These are phyloP conservation scores for Coregonus sp. DNA, from an alignment of 2,797 vertebrate species.

Conservation along the genomic window DNA sequence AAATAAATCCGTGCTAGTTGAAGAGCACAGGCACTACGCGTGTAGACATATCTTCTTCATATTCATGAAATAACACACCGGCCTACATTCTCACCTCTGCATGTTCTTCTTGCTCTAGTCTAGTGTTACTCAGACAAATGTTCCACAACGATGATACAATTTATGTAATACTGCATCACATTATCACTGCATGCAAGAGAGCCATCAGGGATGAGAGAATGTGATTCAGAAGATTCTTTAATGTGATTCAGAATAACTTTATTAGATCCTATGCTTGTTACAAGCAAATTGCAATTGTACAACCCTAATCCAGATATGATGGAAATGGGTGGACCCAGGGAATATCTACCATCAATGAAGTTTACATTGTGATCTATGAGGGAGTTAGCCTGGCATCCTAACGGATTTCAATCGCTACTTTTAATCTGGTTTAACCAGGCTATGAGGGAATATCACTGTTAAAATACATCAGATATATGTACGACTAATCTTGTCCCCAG, in stretches of 20 bases:
- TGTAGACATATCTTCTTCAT: conserved; percentile 22
- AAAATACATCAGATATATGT: neutral
- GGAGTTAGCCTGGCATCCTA: neutral
- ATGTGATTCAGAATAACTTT: conserved; percentile 51
- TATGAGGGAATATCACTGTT: conserved; percentile 11
- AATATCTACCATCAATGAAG: conserved; percentile 9
- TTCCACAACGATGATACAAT: too few relatives aligned
- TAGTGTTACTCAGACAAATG: too few relatives aligned
- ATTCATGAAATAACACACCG: conserved; percentile 39
- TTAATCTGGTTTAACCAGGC: neutral
- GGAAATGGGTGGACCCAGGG: neutral
- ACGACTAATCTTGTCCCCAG: neutral
- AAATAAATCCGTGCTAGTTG: conserved; percentile 75
- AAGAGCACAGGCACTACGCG: conserved; percentile 23
- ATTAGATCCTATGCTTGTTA: conserved; percentile 37
- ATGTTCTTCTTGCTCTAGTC: neutral
- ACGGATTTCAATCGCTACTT: neutral
- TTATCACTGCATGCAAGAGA: neutral
- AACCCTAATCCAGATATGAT: conserved; percentile 14
- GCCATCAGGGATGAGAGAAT: neutral
- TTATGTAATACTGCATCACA: neutral
- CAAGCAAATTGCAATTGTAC: conserved; percentile 25
- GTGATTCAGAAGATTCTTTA: neutral
- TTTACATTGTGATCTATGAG: neutral
- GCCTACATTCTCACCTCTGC: neutral